phyloP scores from a whole-genome alignment of 1,140 invertebrate species.

The Habropoda laboriosa region DNA sequence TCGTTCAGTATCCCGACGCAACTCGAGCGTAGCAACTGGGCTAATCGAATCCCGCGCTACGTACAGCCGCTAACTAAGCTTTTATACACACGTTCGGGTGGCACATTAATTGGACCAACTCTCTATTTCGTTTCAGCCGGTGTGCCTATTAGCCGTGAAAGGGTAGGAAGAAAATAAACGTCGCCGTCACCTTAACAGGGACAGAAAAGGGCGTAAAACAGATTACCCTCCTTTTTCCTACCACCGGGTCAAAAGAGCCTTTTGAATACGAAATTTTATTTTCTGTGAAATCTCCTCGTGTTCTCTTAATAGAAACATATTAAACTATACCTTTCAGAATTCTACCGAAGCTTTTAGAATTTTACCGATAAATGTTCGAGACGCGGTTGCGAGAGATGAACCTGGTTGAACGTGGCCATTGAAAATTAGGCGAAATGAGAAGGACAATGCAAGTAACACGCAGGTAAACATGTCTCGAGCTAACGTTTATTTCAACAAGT shows the following conservation, averaged over 20 bases:
- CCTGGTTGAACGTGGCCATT: too few relatives aligned
- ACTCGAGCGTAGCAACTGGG: conserved; percentile 58
- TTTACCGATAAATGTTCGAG: too few relatives aligned
- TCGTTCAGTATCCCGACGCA: conserved; percentile 52
- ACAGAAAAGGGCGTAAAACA: neutral
- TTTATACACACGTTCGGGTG: conserved; percentile 57
- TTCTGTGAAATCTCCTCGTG: too few relatives aligned
- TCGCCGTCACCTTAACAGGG: neutral
- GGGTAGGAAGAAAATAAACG: neutral
- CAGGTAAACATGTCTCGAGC: too few relatives aligned
- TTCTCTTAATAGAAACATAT: too few relatives aligned
- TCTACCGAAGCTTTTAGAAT: too few relatives aligned
- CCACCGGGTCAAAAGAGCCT: neutral
- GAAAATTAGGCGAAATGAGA: too few relatives aligned
- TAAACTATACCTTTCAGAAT: too few relatives aligned
- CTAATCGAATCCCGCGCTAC: conserved; percentile 62
- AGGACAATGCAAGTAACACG: too few relatives aligned
- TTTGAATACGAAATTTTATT: too few relatives aligned
- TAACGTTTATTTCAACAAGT: too few relatives aligned
- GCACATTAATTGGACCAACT: conserved; percentile 56
- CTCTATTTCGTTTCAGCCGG: conserved; percentile 51
- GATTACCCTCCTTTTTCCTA: neutral
- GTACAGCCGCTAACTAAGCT: conserved; percentile 63
- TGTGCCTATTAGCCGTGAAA: neutral
- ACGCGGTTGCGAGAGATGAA: too few relatives aligned